Evolutionary conservation across 2,888 invertebrate genomes (phyloP), one percentile per base, ranked within the genome.

Genomic region (Celastrina argiolus): DNA sequence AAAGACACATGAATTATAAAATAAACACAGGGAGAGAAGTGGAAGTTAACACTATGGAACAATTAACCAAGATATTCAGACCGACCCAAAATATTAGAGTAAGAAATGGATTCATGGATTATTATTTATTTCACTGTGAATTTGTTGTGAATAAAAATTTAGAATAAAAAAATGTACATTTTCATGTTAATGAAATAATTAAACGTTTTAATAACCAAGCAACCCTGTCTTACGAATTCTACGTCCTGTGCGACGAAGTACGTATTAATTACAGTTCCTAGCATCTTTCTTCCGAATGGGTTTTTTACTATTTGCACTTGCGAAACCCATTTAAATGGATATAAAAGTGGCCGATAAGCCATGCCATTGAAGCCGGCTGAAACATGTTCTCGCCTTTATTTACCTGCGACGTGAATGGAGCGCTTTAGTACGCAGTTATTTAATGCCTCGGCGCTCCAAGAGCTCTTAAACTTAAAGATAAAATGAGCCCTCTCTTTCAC

Each of bases 381-480:
- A 66, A 56, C 59, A 59, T 66, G 64, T 68, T 66, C 69, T 70
- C 69, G 67, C 69, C 73, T 72, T 73, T 73, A 72, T 73, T 74
- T 72, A 69, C 78, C 77, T 76, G 75, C 71, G 71, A 71, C 74
- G 71, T 83, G 83, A 84, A 84, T 84, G 71, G 80, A 71, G 73
- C 72, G 76, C 78, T 78, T 79, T 80, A 78, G 74, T 74, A 70
- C 74, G 73, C 75, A 77, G 83, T 87, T 85, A 87, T 88, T 87
- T 87, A 85, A 85, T 84, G 86, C 83, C 80, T 74, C 82, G 80
- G 72, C 81, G 85, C 83, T 81, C 77, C 78, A 78, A 85, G 75
- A 80, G 79, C 78, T 78, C 72, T 74, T 76, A 74, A 70, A 75
- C 79, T 78, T 81, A 79, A 81, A 79, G 76, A 74, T 78, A 79